Evolutionary conservation across 2,888 invertebrate species (phyloP).

Genomic region (Himalopsyche kuldschensis): DNA sequence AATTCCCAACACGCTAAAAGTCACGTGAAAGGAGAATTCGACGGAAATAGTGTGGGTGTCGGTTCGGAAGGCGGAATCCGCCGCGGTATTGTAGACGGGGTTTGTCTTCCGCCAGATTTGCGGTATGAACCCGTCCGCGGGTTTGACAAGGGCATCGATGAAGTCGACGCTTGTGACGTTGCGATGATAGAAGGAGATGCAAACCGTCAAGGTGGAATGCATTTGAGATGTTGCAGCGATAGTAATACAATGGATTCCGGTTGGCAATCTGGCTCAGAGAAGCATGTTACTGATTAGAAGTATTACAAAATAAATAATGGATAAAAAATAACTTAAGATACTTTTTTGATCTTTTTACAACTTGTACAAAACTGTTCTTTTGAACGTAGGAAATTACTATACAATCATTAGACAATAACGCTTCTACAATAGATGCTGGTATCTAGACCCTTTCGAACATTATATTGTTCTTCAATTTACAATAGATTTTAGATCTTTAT

Average conservation of each 20-base stretch:
- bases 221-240: conserved; percentile 61
- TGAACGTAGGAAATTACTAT: no score
- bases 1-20: not conserved
- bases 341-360: no score
- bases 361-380: no score
- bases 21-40: not conserved
- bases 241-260: conserved; percentile 69
- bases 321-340: no score
- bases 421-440: no score
- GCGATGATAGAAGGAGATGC: conserved; percentile 20
- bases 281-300: conserved; percentile 56
- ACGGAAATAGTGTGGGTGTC: not conserved
- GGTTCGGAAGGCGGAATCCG: conserved; percentile 43
- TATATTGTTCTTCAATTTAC: no score
- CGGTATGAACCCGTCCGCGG: conserved; percentile 54
- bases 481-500: no score
- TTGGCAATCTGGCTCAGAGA: conserved; percentile 70
- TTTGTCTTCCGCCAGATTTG: conserved; percentile 50
- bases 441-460: no score
- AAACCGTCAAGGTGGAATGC: conserved; percentile 41
- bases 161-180: conserved; percentile 30
- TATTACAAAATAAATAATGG: not conserved
- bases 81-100: conserved; percentile 50
- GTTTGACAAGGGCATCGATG: conserved; percentile 40
- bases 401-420: no score